Percentiles rank a stretch among this genome's conserved stretches.
Evolutionary conservation across 2,888 invertebrate species (phyloP).

Genomic region (Elgonia sp.): DNA sequence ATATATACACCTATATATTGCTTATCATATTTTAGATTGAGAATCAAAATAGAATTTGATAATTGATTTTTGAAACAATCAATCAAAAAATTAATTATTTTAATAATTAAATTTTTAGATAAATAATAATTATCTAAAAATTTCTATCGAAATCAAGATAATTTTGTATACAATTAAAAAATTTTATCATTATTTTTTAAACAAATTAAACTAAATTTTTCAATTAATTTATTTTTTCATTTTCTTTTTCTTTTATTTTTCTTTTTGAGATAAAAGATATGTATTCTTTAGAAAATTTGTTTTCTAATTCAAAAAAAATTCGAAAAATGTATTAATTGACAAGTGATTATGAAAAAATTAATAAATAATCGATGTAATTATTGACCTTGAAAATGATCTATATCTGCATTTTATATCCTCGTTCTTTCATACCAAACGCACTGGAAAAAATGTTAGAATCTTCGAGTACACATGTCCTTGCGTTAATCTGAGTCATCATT

Average conservation of each 20-base stretch:
- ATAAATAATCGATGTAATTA: conserved; percentile 17
- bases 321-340: not conserved
- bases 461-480: conserved; percentile 24
- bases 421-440: conserved; percentile 23
- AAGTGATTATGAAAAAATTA: not conserved
- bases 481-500: conserved; percentile 1
- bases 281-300: not conserved
- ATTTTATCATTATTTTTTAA: too few relatives aligned
- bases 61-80: not conserved
- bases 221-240: too few relatives aligned
- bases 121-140: too few relatives aligned
- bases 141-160: too few relatives aligned
- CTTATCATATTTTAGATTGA: conserved; percentile 16
- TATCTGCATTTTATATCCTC: conserved; percentile 10
- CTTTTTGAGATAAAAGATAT: too few relatives aligned
- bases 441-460: not conserved
- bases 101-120: too few relatives aligned
- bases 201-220: too few relatives aligned
- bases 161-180: too few relatives aligned
- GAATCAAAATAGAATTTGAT: conserved; percentile 39
- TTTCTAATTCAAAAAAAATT: not conserved
- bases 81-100: too few relatives aligned
- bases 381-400: conserved; percentile 23
- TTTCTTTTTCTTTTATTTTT: too few relatives aligned
- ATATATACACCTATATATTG: not conserved